Percentiles rank a stretch among this genome's conserved stretches.
Evolutionary conservation across 1,140 invertebrate species (phyloP).

Genomic region (Saxidomus purpurata): DNA sequence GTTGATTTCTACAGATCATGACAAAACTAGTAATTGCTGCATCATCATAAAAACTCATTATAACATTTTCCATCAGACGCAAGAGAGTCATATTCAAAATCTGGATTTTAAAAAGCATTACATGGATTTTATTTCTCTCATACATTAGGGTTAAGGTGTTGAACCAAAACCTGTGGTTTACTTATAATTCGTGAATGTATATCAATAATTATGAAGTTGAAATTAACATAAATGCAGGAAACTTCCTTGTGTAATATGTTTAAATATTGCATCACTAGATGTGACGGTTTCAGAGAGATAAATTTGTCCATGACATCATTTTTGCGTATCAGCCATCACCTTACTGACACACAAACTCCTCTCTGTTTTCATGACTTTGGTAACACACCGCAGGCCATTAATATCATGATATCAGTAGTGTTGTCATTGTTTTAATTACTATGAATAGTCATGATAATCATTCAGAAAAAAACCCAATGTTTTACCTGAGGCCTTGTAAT

Average conservation of each 20-base stretch:
- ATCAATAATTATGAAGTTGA: no score
- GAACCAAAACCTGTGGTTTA: no score
- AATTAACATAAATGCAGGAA: no score
- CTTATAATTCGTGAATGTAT: no score
- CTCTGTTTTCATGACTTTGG: slow-evolving; percentile 4
- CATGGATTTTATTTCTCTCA: no score
- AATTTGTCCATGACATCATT: slow-evolving; percentile 5
- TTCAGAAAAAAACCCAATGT: background rate
- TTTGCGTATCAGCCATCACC: background rate
- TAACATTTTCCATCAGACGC: no score
- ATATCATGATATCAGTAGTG: background rate
- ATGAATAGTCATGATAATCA: slow-evolving; percentile 5
- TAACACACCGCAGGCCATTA: background rate
- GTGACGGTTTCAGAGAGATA: background rate
- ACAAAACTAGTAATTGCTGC: no score
- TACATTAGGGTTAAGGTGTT: no score
- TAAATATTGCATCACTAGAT: background rate
- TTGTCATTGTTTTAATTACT: slow-evolving; percentile 11
- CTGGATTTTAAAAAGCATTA: no score
- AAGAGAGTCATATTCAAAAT: no score
- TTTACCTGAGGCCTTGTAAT: background rate
- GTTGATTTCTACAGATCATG: no score
- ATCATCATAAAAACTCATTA: no score
- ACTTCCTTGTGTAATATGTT: background rate
- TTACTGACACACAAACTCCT: background rate